Conservation (phyloP, 2,113 vertebrate genomes). For the Crotalus viridis region DNA sequence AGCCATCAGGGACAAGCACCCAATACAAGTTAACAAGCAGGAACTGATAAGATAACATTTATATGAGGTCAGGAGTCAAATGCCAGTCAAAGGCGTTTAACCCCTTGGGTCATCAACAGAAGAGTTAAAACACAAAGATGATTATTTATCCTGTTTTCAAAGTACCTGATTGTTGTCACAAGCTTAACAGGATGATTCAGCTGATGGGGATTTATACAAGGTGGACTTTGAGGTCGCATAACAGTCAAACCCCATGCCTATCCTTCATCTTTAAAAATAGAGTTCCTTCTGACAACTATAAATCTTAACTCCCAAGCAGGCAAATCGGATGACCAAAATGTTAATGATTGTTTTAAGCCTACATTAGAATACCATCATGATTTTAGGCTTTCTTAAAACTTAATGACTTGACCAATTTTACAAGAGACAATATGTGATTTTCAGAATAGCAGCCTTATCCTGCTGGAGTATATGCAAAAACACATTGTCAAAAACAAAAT, state of each 20-base stretch:
- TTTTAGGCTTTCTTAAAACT: conserved; percentile 38
- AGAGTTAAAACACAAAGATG: conserved; percentile 75
- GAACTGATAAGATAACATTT: conserved; percentile 90
- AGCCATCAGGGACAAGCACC: conserved; percentile 82
- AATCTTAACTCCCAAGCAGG: conserved; percentile 44
- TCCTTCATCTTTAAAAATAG: conserved; percentile 19
- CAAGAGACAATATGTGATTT: conserved; percentile 49
- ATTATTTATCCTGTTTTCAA: conserved; percentile 77
- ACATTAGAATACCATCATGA: conserved; percentile 4
- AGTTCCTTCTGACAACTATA: conserved; percentile 4
- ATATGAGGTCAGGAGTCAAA: conserved; percentile 94
- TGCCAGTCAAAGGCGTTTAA: conserved; percentile 91
- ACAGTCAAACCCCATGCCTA: conserved; percentile 46
- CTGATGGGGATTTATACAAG: conserved; percentile 66
- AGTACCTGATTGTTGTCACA: conserved; percentile 57
- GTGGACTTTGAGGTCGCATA: conserved; percentile 45
- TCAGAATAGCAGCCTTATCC: conserved; percentile 34
- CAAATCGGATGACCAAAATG: conserved; percentile 27
- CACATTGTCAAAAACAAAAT: conserved; percentile 37
- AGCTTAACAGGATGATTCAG: conserved; percentile 56
- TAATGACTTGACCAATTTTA: conserved; percentile 54
- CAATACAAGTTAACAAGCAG: conserved; percentile 85
- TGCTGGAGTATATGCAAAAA: neutral
- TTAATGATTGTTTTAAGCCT: conserved; percentile 34
- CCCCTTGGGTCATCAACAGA: conserved; percentile 90